These are phyloP conservation scores for Cataglyphis cursor DNA, from an alignment of 2,888 invertebrate genomes.

Conservation along the genomic window DNA sequence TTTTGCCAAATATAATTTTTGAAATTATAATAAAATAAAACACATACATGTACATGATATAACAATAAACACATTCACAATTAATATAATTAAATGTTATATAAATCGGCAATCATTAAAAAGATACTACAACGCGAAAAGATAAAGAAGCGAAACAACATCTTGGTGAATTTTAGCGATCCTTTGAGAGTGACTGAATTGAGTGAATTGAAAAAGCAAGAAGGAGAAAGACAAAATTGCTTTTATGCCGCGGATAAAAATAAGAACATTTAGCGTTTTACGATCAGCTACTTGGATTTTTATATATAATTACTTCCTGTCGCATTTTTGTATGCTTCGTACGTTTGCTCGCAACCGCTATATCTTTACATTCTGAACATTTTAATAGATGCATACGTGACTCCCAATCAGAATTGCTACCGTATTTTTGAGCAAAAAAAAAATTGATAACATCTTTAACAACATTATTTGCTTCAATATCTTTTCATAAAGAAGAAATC, in stretches of 20 bases:
- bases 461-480: not conserved
- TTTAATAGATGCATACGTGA: constrained; percentile 37
- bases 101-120: constrained; percentile 54
- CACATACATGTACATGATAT: not conserved
- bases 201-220: constrained; percentile 5
- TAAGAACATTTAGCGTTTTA: constrained; percentile 71
- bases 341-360: constrained; percentile 21
- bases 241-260: constrained; percentile 24
- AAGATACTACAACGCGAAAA: constrained; percentile 50
- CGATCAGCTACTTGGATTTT: constrained; percentile 77
- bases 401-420: constrained; percentile 51
- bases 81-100: constrained; percentile 1
- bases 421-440: not conserved
- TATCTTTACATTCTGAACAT: constrained; percentile 56
- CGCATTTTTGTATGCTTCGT: constrained; percentile 22
- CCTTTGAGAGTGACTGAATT: constrained; percentile 13
- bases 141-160: constrained; percentile 24
- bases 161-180: constrained; percentile 48
- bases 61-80: not conserved
- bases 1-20: not conserved
- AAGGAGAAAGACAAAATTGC: constrained; percentile 16
- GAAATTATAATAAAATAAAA: not conserved
- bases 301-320: constrained; percentile 60
- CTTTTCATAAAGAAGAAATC: not conserved
- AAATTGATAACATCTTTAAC: not conserved